These are phyloP conservation scores for Lutjanus erythropterus DNA, from an alignment of 2,113 vertebrate genomes.

Conservation along the genomic window DNA sequence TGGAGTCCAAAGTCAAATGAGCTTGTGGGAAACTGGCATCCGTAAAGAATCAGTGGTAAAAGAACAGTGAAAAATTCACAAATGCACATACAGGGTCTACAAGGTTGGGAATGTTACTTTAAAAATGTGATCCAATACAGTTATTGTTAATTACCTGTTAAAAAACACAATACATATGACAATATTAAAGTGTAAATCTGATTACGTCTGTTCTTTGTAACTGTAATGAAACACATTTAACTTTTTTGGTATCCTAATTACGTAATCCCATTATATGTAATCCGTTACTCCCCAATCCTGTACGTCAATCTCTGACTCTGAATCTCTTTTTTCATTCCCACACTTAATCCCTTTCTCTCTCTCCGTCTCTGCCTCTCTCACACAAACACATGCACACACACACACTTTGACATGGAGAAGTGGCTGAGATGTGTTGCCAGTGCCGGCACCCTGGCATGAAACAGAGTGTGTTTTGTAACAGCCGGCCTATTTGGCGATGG, in stretches of 20 bases:
- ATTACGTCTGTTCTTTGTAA: too few species aligned
- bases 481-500: slow-evolving; percentile 57
- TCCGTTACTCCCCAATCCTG: too few species aligned
- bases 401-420: slow-evolving; percentile 49
- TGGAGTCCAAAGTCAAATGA: slow-evolving; percentile 1
- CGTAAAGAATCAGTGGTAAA: slow-evolving; percentile 4
- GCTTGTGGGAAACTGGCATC: slow-evolving; percentile 53
- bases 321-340: slow-evolving; percentile 8
- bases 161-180: too few species aligned
- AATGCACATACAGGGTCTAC: slow-evolving; percentile 25
- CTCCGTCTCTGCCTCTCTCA: background rate
- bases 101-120: too few species aligned
- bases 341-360: background rate
- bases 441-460: slow-evolving; percentile 60
- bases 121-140: too few species aligned
- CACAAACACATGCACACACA: slow-evolving; percentile 9
- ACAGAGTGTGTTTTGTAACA: slow-evolving; percentile 64
- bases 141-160: too few species aligned
- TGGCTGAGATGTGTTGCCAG: slow-evolving; percentile 58
- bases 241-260: too few species aligned
- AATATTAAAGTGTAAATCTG: too few species aligned
- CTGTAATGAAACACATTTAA: too few species aligned
- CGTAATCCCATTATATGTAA: too few species aligned
- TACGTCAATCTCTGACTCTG: slow-evolving; percentile 2
- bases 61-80: background rate